phyloP scores from a whole-genome alignment of 2,797 vertebrate species.

The Coranthus polyacanthus region DNA sequence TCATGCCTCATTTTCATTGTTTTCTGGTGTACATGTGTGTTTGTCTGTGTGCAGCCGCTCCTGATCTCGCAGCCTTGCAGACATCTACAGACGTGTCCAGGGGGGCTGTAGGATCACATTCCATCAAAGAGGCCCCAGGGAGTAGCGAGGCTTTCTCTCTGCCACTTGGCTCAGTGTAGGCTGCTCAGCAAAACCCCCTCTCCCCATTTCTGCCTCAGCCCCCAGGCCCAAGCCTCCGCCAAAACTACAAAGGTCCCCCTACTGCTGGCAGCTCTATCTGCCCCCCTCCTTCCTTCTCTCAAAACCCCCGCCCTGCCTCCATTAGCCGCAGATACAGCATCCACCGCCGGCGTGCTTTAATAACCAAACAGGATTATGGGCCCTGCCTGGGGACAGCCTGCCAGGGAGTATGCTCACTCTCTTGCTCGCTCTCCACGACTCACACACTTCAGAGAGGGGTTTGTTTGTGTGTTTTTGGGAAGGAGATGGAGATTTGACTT shows the following conservation, averaged over 20 bases:
- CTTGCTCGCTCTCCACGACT: slow-evolving; percentile 76
- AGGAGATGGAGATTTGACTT: slow-evolving; percentile 69
- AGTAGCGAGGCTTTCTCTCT: slow-evolving; percentile 80
- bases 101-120: slow-evolving; percentile 86
- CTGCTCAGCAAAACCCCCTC: slow-evolving; percentile 66
- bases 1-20: slow-evolving; percentile 70
- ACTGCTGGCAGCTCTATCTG: slow-evolving; percentile 82
- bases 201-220: slow-evolving; percentile 54
- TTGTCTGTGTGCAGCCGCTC: slow-evolving; percentile 48
- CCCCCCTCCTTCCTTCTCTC: slow-evolving; percentile 75
- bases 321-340: slow-evolving; percentile 88
- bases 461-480: slow-evolving; percentile 76
- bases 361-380: slow-evolving; percentile 90
- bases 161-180: slow-evolving; percentile 83
- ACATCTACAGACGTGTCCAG: slow-evolving; percentile 84
- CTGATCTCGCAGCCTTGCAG: slow-evolving; percentile 79
- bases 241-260: slow-evolving; percentile 88
- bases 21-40: slow-evolving; percentile 51
- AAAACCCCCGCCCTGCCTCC: slow-evolving; percentile 80
- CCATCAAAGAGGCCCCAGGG: slow-evolving; percentile 87
- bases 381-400: slow-evolving; percentile 84
- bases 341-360: slow-evolving; percentile 87
- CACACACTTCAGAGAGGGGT: slow-evolving; percentile 76
- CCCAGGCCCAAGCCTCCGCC: slow-evolving; percentile 81
- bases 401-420: slow-evolving; percentile 82